phyloP scores from a whole-genome alignment of 1,140 invertebrate species.

The Sitobion miscanthi region DNA sequence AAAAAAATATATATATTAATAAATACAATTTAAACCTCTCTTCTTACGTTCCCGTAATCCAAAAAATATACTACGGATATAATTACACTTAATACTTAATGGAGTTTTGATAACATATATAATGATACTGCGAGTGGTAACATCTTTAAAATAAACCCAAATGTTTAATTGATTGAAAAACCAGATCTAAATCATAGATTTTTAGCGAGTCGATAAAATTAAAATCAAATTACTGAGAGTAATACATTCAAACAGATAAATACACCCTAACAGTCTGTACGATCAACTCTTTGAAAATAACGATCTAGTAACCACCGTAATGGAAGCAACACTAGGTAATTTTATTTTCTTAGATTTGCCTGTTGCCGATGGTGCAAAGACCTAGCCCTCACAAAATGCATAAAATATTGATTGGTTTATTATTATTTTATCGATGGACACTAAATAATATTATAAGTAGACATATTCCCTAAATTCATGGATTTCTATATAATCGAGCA shows the following conservation, averaged over 20 bases:
- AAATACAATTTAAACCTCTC: not conserved
- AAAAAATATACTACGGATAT: not conserved
- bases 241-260: not conserved
- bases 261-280: not conserved
- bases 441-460: not conserved
- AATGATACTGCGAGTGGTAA: not conserved
- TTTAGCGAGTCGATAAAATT: not conserved
- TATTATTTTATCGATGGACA: not conserved
- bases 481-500: too few relatives aligned
- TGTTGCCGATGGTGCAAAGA: not conserved
- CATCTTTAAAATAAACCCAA: not conserved
- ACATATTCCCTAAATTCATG: not conserved
- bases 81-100: not conserved
- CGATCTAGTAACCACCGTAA: not conserved
- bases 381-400: not conserved
- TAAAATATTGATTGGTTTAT: not conserved
- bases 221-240: not conserved
- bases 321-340: too few relatives aligned
- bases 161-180: not conserved
- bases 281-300: not conserved
- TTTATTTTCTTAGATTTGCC: not conserved
- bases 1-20: not conserved
- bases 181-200: not conserved
- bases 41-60: not conserved
- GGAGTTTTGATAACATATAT: not conserved